phyloP scores from a whole-genome alignment of 2,797 vertebrate species.

The Dipus sagitta region DNA sequence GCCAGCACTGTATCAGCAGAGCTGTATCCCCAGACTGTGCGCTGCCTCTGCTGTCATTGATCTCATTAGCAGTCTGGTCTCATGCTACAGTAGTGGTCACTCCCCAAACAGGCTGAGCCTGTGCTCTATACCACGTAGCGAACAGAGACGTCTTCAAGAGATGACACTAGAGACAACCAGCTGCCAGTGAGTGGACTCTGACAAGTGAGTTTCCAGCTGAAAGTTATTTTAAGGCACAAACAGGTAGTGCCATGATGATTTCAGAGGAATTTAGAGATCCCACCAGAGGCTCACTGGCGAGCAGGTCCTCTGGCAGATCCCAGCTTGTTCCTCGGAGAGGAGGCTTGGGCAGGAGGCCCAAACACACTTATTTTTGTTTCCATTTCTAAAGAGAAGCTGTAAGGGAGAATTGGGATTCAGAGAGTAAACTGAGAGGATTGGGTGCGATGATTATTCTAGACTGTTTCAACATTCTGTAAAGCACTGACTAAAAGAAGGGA shows the following conservation, averaged over 20 bases:
- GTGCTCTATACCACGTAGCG: neutral
- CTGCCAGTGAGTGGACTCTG: neutral
- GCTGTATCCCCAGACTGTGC: neutral
- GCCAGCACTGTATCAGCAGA: rapidly evolving
- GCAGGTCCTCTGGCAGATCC: neutral
- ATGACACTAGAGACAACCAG: neutral
- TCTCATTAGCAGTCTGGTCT: neutral
- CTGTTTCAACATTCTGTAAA: conserved; percentile 27
- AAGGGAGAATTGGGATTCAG: conserved; percentile 52
- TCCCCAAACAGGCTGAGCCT: neutral
- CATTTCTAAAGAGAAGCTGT: conserved; percentile 63
- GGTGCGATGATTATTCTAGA: conserved; percentile 49
- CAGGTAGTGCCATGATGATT: conserved; percentile 50
- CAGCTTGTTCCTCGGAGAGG: neutral
- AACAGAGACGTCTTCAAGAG: conserved; percentile 10
- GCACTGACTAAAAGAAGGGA: conserved; percentile 46
- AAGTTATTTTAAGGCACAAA: conserved; percentile 59
- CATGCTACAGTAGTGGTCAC: neutral
- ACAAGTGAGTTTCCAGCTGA: conserved; percentile 4
- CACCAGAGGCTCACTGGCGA: neutral
- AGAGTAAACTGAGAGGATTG: conserved; percentile 17
- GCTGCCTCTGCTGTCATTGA: neutral
- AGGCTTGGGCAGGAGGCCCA: neutral
- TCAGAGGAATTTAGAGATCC: neutral
- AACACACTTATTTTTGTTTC: conserved; percentile 50